Conservation (phyloP, 2,797 vertebrate species). For the Dallia pectoralis region DNA sequence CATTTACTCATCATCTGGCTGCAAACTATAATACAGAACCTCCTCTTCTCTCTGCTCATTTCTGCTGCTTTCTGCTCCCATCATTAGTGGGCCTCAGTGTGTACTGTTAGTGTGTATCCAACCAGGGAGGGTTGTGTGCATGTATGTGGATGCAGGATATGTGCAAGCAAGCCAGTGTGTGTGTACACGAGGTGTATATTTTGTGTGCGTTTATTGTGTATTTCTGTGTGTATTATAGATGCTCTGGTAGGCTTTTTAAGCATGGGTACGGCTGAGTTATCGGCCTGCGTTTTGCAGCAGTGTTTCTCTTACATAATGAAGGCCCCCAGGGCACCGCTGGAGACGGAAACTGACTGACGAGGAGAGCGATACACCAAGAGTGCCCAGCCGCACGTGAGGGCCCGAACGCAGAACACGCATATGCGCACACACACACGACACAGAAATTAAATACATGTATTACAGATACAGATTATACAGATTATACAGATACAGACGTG, state of each 20-base stretch:
- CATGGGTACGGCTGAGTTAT: constrained; percentile 55
- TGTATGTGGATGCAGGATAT: constrained; percentile 1
- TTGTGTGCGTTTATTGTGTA: neutral
- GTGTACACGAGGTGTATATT: constrained; percentile 22
- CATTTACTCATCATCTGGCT: neutral
- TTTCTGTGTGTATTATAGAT: constrained; percentile 26
- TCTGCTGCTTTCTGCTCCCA: neutral
- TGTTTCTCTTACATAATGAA: constrained; percentile 76
- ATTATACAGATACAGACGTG: constrained; percentile 44
- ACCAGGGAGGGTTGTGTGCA: neutral
- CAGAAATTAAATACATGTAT: constrained; percentile 17
- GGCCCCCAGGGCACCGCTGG: constrained; percentile 63
- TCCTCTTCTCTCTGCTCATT: neutral
- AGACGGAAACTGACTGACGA: constrained; percentile 60
- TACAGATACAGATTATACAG: constrained; percentile 36
- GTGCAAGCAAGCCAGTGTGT: constrained; percentile 8
- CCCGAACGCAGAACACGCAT: constrained; percentile 7
- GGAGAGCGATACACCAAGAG: constrained; percentile 65
- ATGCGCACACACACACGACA: constrained; percentile 1
- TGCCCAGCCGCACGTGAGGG: constrained; percentile 65
- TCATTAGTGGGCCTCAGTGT: constrained; percentile 3
- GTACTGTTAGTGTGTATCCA: neutral
- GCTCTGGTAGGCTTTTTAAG: constrained; percentile 40
- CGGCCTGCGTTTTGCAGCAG: constrained; percentile 63
- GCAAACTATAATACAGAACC: constrained; percentile 5